Conservation (phyloP, 2,888 invertebrate genomes). For the Azorinus chamasolen region DNA sequence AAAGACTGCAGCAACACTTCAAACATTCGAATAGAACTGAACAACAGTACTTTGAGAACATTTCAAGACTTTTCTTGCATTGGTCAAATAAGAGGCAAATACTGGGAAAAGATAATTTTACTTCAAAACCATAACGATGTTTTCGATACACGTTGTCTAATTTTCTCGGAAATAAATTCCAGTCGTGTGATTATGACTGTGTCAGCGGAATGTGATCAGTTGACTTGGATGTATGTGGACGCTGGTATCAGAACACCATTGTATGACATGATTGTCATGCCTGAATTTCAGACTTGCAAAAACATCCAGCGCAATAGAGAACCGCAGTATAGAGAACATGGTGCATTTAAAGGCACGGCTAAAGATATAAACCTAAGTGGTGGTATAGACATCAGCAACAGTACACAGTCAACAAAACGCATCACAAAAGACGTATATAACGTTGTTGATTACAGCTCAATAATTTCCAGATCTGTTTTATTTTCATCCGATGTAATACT, state of each 20-base stretch:
- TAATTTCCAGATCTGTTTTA: too few relatives aligned
- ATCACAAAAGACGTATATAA: too few relatives aligned
- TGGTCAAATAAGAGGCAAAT: conserved; percentile 72
- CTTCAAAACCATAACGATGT: conserved; percentile 70
- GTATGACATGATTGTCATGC: conserved; percentile 60
- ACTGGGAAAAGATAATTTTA: conserved; percentile 76
- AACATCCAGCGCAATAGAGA: conserved; percentile 41
- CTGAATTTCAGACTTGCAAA: conserved; percentile 69
- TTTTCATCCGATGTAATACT: too few relatives aligned
- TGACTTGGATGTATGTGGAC: conserved; percentile 71
- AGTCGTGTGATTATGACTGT: conserved; percentile 66
- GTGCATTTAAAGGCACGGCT: too few relatives aligned
- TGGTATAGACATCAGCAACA: too few relatives aligned
- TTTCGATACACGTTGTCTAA: conserved; percentile 71
- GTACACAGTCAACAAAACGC: too few relatives aligned
- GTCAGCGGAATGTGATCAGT: conserved; percentile 75
- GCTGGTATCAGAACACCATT: conserved; percentile 66
- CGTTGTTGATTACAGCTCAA: too few relatives aligned
- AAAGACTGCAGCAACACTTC: conserved; percentile 72
- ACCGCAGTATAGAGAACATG: too few relatives aligned
- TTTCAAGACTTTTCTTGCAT: conserved; percentile 70
- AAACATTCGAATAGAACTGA: conserved; percentile 69
- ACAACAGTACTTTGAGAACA: conserved; percentile 48
- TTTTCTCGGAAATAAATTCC: conserved; percentile 70
- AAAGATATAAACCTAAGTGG: too few relatives aligned